A percentile compares a stretch with the other conserved stretches of the same genome.
phyloP scores from a whole-genome alignment of 2,797 vertebrate species.

The Chiroxiphia lanceolata region DNA sequence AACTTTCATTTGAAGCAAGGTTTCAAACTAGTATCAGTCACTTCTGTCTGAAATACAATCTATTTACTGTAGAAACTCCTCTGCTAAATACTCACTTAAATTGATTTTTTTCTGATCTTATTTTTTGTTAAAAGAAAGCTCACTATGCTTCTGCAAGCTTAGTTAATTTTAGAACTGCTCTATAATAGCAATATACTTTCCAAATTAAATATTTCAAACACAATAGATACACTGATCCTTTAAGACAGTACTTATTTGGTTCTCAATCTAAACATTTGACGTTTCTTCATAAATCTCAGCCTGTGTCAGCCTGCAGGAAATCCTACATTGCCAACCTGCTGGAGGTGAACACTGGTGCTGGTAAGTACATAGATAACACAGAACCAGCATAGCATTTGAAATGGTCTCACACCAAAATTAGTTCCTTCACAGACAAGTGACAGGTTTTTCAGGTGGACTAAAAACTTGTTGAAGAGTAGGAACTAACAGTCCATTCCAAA shows the following conservation, averaged over 20 bases:
- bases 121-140: neutral
- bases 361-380: neutral
- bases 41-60: neutral
- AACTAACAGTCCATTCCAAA: neutral
- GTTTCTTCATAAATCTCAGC: neutral
- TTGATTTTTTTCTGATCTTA: neutral
- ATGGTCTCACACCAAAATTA: neutral
- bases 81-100: neutral
- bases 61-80: neutral
- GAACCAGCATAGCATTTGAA: neutral
- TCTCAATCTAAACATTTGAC: neutral
- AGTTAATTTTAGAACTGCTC: conserved; percentile 47
- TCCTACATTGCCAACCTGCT: neutral
- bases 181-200: neutral
- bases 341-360: neutral
- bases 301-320: neutral
- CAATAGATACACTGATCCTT: neutral
- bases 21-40: neutral
- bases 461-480: neutral
- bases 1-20: neutral
- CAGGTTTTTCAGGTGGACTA: neutral
- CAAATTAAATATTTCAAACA: neutral
- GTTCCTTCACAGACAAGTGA: neutral
- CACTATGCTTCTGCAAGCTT: neutral
- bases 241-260: neutral